Base-by-base conservation (phyloP, 2,888 invertebrate species). In the Cataglyphis albicans region DNA sequence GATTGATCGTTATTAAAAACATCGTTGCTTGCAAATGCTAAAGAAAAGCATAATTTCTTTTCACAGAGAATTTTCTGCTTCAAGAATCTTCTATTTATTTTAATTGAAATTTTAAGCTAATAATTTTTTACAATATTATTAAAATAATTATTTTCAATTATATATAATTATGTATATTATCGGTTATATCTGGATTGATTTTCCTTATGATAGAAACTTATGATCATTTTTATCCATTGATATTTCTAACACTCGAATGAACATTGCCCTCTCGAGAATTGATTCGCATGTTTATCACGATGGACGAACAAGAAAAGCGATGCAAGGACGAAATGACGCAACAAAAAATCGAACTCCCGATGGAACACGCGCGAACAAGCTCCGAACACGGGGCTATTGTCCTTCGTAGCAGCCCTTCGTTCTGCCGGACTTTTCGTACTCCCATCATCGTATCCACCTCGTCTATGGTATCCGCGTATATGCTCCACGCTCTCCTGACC, bases 361-460 rank as follows among this genome's bases (percentile, higher is more conserved):
- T 65, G 87, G 89, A 85, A 72, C 86, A 90, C 90, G 89, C 87
- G 87, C 86, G 91, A 89, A 85, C 88, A 89, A 91, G 83, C 86
- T 85, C 89, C n/a, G 86, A 87, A 90, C 91, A 87, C 81, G 78
- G 70, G 6, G 52, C 52, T 61, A 32, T 70, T 85, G 84, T 85
- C 84, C 68, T 76, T 73, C 55, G 57, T 65, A 44, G n/a, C 57
- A 35, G 38, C 41, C 64, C 41, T 74, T 76, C 64, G 52, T 73
- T 15, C 61, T 81, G n/a, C 38, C 38, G 57, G 44, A 68, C 70
- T 48, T 59, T 70, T 41, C n/a, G 21, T 35, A n/a, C 52, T 12
- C 44, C 38, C 61, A 44, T 63, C 63, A 55, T 64, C 44, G 63
- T 61, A 74, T 83, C 55, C 65, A 57, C 68, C 48, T 78, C 67